Percentiles rank a stretch among this genome's conserved stretches.
These are phyloP conservation scores for Pogoniulus pusillus DNA, from an alignment of 2,797 vertebrate genomes.

Conservation along the genomic window DNA sequence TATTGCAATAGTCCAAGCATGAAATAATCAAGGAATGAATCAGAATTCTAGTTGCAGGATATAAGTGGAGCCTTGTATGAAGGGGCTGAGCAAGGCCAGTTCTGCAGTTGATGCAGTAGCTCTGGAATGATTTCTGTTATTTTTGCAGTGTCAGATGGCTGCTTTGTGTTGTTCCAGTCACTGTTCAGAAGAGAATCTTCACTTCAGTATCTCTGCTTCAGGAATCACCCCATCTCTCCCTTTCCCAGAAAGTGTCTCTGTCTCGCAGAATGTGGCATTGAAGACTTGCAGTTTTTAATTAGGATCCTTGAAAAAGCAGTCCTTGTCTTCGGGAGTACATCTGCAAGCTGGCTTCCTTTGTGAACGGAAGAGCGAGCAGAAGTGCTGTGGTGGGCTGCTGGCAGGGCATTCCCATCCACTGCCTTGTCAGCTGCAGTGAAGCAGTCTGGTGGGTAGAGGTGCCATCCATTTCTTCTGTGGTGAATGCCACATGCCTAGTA, in stretches of 20 bases:
- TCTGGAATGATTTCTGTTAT: not conserved
- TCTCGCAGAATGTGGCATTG: not conserved
- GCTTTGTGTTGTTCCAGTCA: not conserved
- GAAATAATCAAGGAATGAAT: conserved; percentile 40
- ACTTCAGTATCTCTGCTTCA: not conserved
- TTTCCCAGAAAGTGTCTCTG: not conserved
- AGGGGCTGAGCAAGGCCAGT: not conserved
- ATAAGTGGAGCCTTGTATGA: not conserved
- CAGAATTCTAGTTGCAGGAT: not conserved
- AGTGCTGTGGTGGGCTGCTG: not conserved
- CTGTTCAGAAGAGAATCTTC: not conserved
- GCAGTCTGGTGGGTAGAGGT: not conserved
- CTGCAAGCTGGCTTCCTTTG: not conserved
- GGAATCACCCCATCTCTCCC: not conserved
- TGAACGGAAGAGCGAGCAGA: not conserved
- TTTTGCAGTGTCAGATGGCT: not conserved
- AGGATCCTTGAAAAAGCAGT: not conserved
- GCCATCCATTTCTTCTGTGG: not conserved
- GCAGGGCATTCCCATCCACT: not conserved
- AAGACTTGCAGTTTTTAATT: not conserved
- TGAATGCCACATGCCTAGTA: fast-evolving
- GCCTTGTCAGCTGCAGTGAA: not conserved
- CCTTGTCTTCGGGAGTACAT: not conserved
- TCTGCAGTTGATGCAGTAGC: not conserved
- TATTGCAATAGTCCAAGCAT: conserved; percentile 3